A percentile compares a stretch with the other conserved stretches of the same genome.
Conservation (phyloP, 2,888 invertebrate species). For the Pristionchus entomophagus region DNA sequence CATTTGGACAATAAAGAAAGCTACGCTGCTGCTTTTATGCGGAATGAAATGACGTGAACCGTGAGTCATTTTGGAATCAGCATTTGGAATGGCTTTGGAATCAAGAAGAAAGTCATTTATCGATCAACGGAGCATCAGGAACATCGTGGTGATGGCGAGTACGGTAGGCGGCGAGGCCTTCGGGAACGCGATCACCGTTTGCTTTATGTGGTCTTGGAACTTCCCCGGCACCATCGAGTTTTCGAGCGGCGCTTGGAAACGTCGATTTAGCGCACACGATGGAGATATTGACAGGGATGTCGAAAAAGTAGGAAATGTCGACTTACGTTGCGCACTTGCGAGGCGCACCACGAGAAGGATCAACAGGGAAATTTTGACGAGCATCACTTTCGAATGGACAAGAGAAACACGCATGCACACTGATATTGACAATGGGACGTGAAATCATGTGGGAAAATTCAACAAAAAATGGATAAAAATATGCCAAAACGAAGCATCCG, state of each 20-base stretch:
- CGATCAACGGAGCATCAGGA: constrained; percentile 13
- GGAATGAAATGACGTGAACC: neutral
- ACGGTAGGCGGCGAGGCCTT: constrained; percentile 1
- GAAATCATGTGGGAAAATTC: constrained; percentile 4
- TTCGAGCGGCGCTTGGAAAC: neutral
- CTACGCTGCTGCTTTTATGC: neutral
- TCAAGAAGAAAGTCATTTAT: neutral
- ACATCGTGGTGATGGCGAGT: constrained; percentile 15
- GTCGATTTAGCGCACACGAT: neutral
- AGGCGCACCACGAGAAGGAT: neutral
- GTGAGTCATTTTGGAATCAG: neutral
- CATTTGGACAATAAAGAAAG: neutral
- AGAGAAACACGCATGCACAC: neutral
- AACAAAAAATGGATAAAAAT: too few relatives aligned
- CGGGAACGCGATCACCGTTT: neutral
- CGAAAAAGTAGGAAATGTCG: neutral
- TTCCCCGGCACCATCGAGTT: neutral
- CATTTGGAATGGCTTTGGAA: neutral
- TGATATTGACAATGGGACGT: neutral
- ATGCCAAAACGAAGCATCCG: too few relatives aligned
- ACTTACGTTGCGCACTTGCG: neutral
- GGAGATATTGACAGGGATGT: neutral
- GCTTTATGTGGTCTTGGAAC: neutral
- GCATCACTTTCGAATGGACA: neutral
- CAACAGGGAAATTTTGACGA: too few relatives aligned